Percentiles rank a stretch among this genome's conserved stretches.
phyloP scores from a whole-genome alignment of 1,140 invertebrate species.

The Drosophila nikananu region DNA sequence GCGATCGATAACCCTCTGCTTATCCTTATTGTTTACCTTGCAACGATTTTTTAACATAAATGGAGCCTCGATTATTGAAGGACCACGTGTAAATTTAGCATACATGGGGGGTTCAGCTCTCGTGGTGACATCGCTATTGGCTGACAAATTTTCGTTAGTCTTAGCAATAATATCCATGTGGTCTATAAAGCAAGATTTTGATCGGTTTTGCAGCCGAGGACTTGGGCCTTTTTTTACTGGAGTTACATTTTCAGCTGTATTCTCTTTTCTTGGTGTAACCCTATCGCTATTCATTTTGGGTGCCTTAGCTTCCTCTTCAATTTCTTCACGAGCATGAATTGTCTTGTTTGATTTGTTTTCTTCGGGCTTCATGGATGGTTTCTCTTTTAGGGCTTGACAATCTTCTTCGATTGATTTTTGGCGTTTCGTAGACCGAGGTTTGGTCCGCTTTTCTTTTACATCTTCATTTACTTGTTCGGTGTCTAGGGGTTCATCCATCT shows the following conservation, averaged over 20 bases:
- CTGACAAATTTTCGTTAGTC: not conserved
- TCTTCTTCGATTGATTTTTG: not conserved
- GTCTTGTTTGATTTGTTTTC: not conserved
- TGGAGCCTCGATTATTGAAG: slow-evolving; percentile 59
- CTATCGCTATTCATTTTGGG: not conserved
- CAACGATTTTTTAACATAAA: slow-evolving; percentile 54
- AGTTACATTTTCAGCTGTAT: not conserved
- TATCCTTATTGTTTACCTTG: slow-evolving; percentile 28
- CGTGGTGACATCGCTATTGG: not conserved
- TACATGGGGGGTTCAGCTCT: not conserved
- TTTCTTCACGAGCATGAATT: not conserved
- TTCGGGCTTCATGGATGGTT: not conserved
- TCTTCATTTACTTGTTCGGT: not conserved
- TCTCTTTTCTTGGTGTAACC: not conserved
- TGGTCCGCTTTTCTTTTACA: not conserved
- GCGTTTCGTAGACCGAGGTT: not conserved
- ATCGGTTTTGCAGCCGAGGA: slow-evolving; percentile 10
- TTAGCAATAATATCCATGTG: not conserved
- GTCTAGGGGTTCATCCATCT: not conserved
- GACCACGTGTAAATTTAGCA: slow-evolving; percentile 4
- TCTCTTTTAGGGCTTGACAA: no score
- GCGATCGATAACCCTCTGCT: slow-evolving; percentile 17
- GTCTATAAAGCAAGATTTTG: slow-evolving; percentile 6
- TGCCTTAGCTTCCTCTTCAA: not conserved
- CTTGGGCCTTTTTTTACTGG: not conserved